Conservation (phyloP, 2,113 vertebrate genomes). For the Oreotrochilus melanogaster region DNA sequence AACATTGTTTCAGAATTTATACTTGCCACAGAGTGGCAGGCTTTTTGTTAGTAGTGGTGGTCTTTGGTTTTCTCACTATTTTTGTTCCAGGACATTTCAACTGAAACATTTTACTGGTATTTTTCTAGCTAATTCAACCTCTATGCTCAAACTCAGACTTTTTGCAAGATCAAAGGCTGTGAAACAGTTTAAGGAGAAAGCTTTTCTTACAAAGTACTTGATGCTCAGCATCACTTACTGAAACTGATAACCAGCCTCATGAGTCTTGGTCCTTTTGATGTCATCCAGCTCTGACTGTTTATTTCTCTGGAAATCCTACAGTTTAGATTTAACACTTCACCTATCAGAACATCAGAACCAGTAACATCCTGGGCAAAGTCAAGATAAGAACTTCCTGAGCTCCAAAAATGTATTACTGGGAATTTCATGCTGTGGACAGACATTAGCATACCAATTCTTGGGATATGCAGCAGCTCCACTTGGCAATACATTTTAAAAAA, state of each 20-base stretch:
- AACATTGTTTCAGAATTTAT: not conserved
- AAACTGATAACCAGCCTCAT: not conserved
- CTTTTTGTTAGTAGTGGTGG: rapidly evolving
- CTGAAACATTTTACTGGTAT: not conserved
- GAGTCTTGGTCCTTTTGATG: not conserved
- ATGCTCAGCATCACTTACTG: not conserved
- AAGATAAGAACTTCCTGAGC: not conserved
- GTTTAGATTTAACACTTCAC: not conserved
- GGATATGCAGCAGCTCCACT: not conserved
- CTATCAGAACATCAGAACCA: not conserved
- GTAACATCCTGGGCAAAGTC: not conserved
- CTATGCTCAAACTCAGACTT: not conserved
- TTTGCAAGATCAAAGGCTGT: not conserved
- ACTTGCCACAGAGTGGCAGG: not conserved
- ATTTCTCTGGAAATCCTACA: not conserved
- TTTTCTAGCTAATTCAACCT: not conserved
- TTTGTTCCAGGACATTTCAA: not conserved
- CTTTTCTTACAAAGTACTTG: not conserved
- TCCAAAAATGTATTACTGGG: not conserved
- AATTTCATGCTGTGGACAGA: not conserved
- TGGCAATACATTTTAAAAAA: not conserved
- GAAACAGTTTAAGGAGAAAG: not conserved
- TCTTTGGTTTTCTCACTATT: not conserved
- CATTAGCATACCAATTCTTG: not conserved
- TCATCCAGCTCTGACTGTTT: not conserved